A percentile compares a stretch with the other conserved stretches of the same genome.
These are phyloP conservation scores for Patella ulyssiponensis DNA, from an alignment of 2,888 invertebrate species.

Conservation along the genomic window DNA sequence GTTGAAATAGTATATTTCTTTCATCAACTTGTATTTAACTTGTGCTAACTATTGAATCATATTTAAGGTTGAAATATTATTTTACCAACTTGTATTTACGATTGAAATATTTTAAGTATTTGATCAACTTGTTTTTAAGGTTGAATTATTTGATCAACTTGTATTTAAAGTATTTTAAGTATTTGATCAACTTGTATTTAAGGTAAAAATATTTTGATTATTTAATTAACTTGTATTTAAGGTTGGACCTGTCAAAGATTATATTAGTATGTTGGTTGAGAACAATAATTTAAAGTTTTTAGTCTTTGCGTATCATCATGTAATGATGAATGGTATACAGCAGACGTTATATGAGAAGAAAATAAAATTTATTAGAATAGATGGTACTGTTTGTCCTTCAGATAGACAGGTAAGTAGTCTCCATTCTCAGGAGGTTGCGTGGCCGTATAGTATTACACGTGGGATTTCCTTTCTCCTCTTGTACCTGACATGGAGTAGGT, in stretches of 20 bases:
- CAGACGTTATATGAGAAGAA: constrained; percentile 61
- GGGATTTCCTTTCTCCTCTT: no score
- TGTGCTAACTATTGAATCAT: no score
- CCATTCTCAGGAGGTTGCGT: background rate
- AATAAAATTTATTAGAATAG: constrained; percentile 68
- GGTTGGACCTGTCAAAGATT: constrained; percentile 69
- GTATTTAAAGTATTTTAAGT: background rate
- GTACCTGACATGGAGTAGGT: no score
- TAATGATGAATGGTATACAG: constrained; percentile 67
- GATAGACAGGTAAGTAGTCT: constrained; percentile 55
- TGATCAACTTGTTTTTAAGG: background rate
- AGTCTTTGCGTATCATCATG: constrained; percentile 69
- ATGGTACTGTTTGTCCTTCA: constrained; percentile 59
- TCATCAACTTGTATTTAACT: no score
- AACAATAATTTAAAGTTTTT: constrained; percentile 64
- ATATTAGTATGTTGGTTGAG: constrained; percentile 66
- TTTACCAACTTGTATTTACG: no score
- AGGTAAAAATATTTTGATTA: no score
- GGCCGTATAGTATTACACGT: no score
- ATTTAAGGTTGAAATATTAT: no score
- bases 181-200: no score
- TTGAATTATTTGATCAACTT: background rate
- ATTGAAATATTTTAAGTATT: background rate
- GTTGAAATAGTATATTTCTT: no score
- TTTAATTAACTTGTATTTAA: constrained; percentile 31